phyloP scores from a whole-genome alignment of 2,113 vertebrate genomes.

The Clupea harengus region DNA sequence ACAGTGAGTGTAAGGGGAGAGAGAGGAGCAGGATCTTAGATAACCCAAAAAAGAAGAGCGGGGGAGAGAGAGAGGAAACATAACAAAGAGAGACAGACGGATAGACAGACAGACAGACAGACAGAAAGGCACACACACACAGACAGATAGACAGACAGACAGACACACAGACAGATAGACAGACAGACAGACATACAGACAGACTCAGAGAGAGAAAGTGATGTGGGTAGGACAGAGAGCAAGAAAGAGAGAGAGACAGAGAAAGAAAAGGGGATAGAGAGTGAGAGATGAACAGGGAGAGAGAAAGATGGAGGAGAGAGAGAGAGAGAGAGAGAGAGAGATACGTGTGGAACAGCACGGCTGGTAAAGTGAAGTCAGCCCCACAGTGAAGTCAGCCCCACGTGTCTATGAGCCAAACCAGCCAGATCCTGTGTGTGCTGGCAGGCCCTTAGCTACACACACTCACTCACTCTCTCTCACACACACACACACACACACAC shows the following conservation, averaged over 20 bases:
- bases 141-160: not conserved
- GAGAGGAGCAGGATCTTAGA: not conserved
- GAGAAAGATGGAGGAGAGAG: not conserved
- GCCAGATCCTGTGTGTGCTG: constrained; percentile 21
- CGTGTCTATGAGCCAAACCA: constrained; percentile 39
- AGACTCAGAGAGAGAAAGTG: not conserved
- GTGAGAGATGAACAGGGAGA: not conserved
- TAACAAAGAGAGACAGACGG: not conserved
- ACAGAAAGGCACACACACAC: too few species aligned
- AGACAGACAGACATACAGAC: not conserved
- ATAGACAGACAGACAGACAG: too few species aligned
- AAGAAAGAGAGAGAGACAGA: not conserved
- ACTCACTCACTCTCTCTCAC: not conserved
- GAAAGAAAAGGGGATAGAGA: not conserved
- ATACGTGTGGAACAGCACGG: constrained; percentile 33
- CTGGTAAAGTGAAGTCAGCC: not conserved
- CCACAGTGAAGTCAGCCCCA: constrained; percentile 34
- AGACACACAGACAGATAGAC: not conserved
- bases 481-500: not conserved
- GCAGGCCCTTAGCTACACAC: not conserved
- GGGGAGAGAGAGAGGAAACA: not conserved
- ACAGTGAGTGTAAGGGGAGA: not conserved
- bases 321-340: constrained; percentile 1
- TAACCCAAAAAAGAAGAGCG: not conserved
- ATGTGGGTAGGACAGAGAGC: not conserved